Evolutionary conservation across 1,140 invertebrate species (phyloP).

Genomic region (Phthorimaea operculella): DNA sequence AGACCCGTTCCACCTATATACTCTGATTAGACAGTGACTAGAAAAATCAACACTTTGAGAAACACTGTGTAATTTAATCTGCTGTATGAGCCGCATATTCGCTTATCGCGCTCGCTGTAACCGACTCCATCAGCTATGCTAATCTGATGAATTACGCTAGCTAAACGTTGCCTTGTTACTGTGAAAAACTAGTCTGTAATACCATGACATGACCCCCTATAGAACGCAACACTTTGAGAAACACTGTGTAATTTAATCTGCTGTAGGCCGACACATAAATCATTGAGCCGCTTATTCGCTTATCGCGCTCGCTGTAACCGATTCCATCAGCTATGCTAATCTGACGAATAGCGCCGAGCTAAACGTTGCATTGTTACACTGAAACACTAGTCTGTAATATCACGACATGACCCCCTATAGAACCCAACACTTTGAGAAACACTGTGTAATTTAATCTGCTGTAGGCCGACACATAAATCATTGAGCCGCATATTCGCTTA

Average conservation of each 20-base stretch:
- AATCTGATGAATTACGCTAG: conserved; percentile 31
- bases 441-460: not conserved
- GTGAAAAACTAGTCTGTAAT: too few species aligned
- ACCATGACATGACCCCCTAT: too few species aligned
- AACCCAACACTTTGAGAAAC: too few species aligned
- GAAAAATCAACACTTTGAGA: too few species aligned
- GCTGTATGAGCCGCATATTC: conserved; percentile 23
- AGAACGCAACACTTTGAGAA: too few species aligned
- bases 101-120: conserved; percentile 33
- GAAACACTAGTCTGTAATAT: too few species aligned
- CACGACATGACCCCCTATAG: too few species aligned
- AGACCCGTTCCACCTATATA: too few species aligned
- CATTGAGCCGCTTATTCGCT: conserved; percentile 33
- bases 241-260: not conserved
- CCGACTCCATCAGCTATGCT: conserved; percentile 39
- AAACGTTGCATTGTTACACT: conserved; percentile 16
- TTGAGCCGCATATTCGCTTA: conserved; percentile 34
- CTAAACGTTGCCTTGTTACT: conserved; percentile 19
- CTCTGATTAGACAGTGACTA: too few species aligned
- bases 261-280: conserved; percentile 23
- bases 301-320: conserved; percentile 32
- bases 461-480: conserved; percentile 27
- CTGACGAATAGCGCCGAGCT: conserved; percentile 24
- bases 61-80: too few species aligned
- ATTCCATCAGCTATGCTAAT: conserved; percentile 44